Evolutionary conservation across 37 sponge, comb jelly and placozoan species (phyloP).

Genomic region (Eunapius fragilis): DNA sequence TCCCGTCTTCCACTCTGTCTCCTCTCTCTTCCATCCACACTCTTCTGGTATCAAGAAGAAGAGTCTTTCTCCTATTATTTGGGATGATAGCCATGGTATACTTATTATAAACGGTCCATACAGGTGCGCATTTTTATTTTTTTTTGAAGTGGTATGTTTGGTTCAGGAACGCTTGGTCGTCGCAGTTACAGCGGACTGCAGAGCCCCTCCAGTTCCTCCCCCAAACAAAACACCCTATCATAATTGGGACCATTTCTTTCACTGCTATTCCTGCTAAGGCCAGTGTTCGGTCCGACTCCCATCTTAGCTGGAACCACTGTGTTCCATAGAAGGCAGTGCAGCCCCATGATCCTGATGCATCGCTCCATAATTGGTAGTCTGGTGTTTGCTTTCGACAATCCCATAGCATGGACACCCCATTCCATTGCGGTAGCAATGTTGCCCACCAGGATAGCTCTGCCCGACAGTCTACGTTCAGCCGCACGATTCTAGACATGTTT

Average conservation of each 20-base stretch:
- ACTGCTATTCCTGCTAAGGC: slow-evolving; percentile 2
- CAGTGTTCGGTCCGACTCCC: not conserved
- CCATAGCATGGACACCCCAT: slow-evolving; percentile 7
- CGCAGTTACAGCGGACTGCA: not conserved
- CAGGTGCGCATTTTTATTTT: too few relatives aligned
- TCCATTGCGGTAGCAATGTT: slow-evolving; percentile 5
- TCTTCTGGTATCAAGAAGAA: too few relatives aligned
- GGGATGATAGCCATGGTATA: too few relatives aligned
- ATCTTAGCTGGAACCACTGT: not conserved
- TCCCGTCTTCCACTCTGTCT: too few relatives aligned
- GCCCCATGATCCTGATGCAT: slow-evolving; percentile 36
- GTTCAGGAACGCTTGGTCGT: slow-evolving; percentile 45
- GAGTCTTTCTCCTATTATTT: too few relatives aligned
- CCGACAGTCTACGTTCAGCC: slow-evolving; percentile 11
- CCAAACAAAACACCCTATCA: slow-evolving; percentile 17
- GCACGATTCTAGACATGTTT: not conserved
- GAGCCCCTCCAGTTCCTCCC: slow-evolving; percentile 9
- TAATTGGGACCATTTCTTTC: slow-evolving; percentile 41
- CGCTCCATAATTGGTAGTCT: not conserved
- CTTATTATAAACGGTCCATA: too few relatives aligned
- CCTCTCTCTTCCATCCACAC: too few relatives aligned
- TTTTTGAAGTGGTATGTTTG: too few relatives aligned
- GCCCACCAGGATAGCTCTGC: slow-evolving; percentile 31
- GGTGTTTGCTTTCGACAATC: not conserved
- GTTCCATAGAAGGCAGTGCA: slow-evolving; percentile 20